Evolutionary conservation across 2,888 invertebrate genomes (phyloP).

Genomic region (Caenorhabditis sinica): DNA sequence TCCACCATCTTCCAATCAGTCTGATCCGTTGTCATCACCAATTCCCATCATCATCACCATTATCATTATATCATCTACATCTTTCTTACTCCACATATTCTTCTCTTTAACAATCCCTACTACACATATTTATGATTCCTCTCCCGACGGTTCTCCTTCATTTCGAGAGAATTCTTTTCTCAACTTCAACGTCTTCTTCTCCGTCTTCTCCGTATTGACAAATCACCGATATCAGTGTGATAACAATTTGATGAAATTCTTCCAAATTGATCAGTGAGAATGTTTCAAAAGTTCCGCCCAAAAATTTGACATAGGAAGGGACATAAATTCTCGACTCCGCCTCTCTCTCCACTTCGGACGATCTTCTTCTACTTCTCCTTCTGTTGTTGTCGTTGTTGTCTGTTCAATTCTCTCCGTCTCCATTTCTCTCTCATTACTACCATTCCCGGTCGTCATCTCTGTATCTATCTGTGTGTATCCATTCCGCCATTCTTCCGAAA

Average conservation of each 20-base stretch:
- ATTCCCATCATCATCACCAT: conserved; percentile 61
- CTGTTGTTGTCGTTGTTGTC: conserved; percentile 16
- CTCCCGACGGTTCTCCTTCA: conserved; percentile 15
- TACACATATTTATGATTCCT: conserved; percentile 51
- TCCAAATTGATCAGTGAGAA: conserved; percentile 27
- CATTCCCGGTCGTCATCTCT: conserved; percentile 38
- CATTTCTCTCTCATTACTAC: conserved; percentile 48
- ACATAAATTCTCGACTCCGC: conserved; percentile 42
- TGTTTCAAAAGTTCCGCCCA: conserved; percentile 41
- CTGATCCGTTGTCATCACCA: conserved; percentile 43
- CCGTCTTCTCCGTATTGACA: conserved; percentile 20
- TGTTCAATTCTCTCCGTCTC: conserved; percentile 6
- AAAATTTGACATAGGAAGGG: conserved; percentile 19
- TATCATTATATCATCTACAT: conserved; percentile 21
- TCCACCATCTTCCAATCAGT: conserved; percentile 16
- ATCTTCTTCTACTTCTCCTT: background rate
- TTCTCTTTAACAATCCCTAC: conserved; percentile 31
- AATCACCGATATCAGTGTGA: conserved; percentile 35
- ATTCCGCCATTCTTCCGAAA: conserved; percentile 45
- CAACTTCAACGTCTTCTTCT: conserved; percentile 22
- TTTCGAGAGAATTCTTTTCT: conserved; percentile 1
- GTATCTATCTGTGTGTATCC: conserved; percentile 37
- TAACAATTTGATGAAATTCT: conserved; percentile 22
- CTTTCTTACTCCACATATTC: conserved; percentile 5
- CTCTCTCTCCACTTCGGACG: conserved; percentile 1